These are phyloP conservation scores for Rhombomys opimus DNA, from an alignment of 2,113 vertebrate genomes.

Conservation along the genomic window DNA sequence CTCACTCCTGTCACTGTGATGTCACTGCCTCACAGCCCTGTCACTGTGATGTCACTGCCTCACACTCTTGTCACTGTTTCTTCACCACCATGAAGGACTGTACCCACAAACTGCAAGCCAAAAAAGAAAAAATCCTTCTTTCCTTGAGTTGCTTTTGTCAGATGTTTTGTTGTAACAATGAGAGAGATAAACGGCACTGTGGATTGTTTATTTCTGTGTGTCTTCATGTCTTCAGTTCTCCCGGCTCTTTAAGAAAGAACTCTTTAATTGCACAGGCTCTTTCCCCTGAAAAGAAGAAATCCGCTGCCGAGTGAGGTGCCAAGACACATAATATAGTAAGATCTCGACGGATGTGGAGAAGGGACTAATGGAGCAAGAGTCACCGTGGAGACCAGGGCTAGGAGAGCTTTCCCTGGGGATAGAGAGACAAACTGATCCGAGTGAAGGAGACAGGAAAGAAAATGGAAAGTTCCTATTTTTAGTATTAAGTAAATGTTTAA, in stretches of 20 bases:
- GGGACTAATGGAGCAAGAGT: background rate
- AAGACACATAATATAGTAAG: background rate
- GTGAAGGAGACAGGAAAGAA: background rate
- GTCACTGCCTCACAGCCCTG: background rate
- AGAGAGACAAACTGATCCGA: background rate
- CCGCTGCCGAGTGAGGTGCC: background rate
- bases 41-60: background rate
- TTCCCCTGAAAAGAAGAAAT: background rate
- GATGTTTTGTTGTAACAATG: background rate
- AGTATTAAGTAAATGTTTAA: background rate
- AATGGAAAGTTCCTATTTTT: background rate
- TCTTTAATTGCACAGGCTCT: background rate
- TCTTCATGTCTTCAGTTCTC: background rate
- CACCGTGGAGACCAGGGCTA: background rate
- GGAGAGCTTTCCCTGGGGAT: background rate
- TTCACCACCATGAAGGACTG: background rate
- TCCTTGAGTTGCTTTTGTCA: background rate
- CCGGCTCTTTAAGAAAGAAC: background rate
- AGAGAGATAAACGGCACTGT: too few species aligned
- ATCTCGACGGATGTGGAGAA: background rate
- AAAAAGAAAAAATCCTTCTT: background rate
- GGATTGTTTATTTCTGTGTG: background rate
- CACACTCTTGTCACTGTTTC: background rate
- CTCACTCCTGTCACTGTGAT: too few species aligned
- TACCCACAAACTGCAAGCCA: background rate